Conservation (phyloP, 1,140 invertebrate genomes). For the Epicauta chinensis region DNA sequence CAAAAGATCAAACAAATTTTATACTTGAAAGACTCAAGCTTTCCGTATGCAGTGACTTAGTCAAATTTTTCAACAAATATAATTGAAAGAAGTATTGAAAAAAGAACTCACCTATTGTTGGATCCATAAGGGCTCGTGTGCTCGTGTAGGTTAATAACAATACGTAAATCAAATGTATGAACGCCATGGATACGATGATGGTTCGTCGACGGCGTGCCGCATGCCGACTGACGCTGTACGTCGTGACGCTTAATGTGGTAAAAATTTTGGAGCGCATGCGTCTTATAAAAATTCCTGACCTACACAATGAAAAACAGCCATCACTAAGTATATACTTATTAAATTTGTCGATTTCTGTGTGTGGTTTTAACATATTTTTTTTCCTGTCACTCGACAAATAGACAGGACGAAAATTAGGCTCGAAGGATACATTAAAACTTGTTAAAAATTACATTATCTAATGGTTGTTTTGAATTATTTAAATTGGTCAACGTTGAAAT, state of each 20-base stretch:
- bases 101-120: constrained; percentile 5
- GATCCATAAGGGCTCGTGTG: constrained; percentile 8
- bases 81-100: too few relatives aligned
- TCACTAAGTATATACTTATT: constrained; percentile 4
- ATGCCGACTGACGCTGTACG: constrained; percentile 15
- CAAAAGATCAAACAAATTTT: too few relatives aligned
- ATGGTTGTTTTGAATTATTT: too few relatives aligned
- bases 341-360: constrained; percentile 10
- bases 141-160: neutral
- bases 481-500: too few relatives aligned
- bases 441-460: too few relatives aligned
- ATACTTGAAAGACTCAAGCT: too few relatives aligned
- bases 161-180: constrained; percentile 11
- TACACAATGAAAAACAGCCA: constrained; percentile 3
- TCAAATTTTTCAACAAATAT: too few relatives aligned
- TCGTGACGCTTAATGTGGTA: constrained; percentile 8
- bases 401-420: too few relatives aligned
- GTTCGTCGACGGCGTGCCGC: constrained; percentile 12
- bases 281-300: constrained; percentile 6
- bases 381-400: too few relatives aligned
- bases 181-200: constrained; percentile 11
- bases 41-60: too few relatives aligned
- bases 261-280: constrained; percentile 8
- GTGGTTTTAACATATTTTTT: too few relatives aligned
- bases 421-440: too few relatives aligned